Base-by-base conservation (phyloP, 2,888 invertebrate species). In the Pandemis heparana region DNA sequence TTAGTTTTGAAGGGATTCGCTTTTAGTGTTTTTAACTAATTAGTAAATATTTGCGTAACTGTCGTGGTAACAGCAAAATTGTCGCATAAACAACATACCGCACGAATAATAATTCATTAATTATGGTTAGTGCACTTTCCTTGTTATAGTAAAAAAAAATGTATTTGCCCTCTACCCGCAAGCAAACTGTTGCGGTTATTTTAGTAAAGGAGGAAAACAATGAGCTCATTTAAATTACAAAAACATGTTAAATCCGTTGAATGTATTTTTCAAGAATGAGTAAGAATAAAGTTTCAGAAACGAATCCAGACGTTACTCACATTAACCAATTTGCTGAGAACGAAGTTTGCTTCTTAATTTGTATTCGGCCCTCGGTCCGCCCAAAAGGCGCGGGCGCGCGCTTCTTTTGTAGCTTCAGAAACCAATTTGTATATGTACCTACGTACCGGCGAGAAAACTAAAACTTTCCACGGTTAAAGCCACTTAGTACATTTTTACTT, bases 391-490 rank as follows among this genome's bases (percentile, higher is more conserved):
- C 86, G 82, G 81, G 85, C 85, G 86, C 87, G 86, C 87, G 86
- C 89, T 91, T 85, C 90, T 91, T 90, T 90, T 89, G 88, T 90
- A 89, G 89, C 90, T 89, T 86, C 89, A 85, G 87, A 89, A 92
- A 91, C 90, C 91, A 91, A 92, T 92, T 92, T 92, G 91, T 92
- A 86, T 90, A 74, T 65, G 70, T 74, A 91, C 89, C 87, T 90
- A 74, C 61, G 70, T 74, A 91, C 89, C 87, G 86, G 89, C 86
- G 88, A 90, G 89, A 85, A 90, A 92, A 92, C 90, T 91, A 91
- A 91, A 91, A 91, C 90, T 86, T 90, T 89, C 82, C 79, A 82
- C 85, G 87, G 84, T 86, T 67, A 56, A 63, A 39, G 62, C 61
- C n/a, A 51, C 59, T 69, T 65, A 51, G 65, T 48, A 75, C 83